phyloP scores from a whole-genome alignment of 2,888 invertebrate species.

The Pseudococcus jackbeardsleyi region DNA sequence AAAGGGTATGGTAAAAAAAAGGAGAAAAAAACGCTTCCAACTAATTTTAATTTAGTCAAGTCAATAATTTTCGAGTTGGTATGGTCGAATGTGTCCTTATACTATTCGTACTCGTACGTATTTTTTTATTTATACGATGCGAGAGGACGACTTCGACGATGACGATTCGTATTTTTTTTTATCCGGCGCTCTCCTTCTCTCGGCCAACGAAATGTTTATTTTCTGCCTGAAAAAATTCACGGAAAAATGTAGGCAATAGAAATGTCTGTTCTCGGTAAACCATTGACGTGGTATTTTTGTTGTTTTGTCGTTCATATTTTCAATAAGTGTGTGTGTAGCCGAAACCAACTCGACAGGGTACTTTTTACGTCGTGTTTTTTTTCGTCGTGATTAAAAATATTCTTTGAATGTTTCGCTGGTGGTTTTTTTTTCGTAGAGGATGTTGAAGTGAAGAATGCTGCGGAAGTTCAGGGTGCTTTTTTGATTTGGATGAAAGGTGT shows the following conservation, averaged over 20 bases:
- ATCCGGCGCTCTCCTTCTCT: no score
- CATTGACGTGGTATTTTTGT: slow-evolving; percentile 30
- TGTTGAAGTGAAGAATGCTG: no score
- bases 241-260: slow-evolving; percentile 49
- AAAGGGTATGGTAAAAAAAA: background rate
- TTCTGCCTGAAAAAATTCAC: slow-evolving; percentile 54
- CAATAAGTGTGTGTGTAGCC: slow-evolving; percentile 18
- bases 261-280: slow-evolving; percentile 15
- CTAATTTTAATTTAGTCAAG: slow-evolving; percentile 50
- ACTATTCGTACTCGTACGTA: background rate
- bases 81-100: slow-evolving; percentile 36
- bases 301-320: slow-evolving; percentile 33
- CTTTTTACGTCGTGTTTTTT: background rate
- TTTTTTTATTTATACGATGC: slow-evolving; percentile 39
- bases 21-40: slow-evolving; percentile 9
- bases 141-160: slow-evolving; percentile 1
- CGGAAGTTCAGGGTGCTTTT: no score
- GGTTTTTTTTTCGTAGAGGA: no score
- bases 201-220: slow-evolving; percentile 9
- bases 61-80: slow-evolving; percentile 19
- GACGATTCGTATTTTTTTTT: background rate
- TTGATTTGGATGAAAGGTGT: no score
- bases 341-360: background rate
- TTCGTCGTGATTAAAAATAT: slow-evolving; percentile 26
- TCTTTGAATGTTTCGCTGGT: slow-evolving; percentile 10